phyloP scores from a whole-genome alignment of 2,113 vertebrate species.

The Stigmatopora nigra region DNA sequence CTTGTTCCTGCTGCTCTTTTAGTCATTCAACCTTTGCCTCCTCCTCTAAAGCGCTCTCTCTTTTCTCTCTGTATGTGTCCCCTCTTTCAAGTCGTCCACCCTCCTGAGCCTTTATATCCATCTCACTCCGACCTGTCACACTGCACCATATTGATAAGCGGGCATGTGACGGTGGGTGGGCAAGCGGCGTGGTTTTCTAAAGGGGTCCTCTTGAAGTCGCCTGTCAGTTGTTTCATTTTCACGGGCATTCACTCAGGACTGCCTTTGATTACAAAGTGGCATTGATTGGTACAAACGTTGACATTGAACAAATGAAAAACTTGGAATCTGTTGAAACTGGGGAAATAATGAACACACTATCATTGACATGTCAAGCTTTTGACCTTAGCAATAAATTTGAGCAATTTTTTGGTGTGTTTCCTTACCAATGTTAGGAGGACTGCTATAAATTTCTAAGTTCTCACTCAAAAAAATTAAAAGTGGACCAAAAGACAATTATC shows the following conservation, averaged over 20 bases:
- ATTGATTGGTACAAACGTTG: neutral
- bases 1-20: conserved; percentile 22
- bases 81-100: conserved; percentile 35
- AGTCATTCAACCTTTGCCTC: conserved; percentile 43
- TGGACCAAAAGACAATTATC: too few species aligned
- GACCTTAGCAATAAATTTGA: neutral
- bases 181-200: neutral
- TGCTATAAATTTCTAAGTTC: too few species aligned
- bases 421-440: too few species aligned
- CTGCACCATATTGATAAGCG: conserved; percentile 33
- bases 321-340: neutral
- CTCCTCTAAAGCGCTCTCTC: conserved; percentile 22
- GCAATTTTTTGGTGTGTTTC: neutral
- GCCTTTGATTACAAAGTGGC: conserved; percentile 6
- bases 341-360: neutral
- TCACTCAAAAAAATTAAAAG: too few species aligned
- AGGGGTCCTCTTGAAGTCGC: neutral
- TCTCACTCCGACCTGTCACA: conserved; percentile 15
- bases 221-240: conserved; percentile 10
- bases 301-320: neutral
- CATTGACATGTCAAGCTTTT: neutral
- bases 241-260: neutral
- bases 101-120: conserved; percentile 17
- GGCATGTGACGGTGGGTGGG: conserved; percentile 6
- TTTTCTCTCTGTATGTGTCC: conserved; percentile 20